Evolutionary conservation across 2,888 invertebrate species (phyloP).

Genomic region (Zele albiditarsus): DNA sequence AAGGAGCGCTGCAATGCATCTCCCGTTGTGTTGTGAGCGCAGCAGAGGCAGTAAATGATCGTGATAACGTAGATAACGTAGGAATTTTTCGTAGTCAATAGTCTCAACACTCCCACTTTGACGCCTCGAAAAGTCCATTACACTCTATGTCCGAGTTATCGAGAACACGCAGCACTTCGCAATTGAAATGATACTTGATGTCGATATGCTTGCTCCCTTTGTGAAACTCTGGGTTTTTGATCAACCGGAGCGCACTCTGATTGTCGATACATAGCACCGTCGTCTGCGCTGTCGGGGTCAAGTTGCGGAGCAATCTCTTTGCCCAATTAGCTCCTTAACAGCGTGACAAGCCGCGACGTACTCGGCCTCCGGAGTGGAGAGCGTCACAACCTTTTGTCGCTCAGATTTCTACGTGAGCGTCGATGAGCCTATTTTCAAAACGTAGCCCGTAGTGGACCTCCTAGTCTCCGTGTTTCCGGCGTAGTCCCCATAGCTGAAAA

Average conservation of each 20-base stretch:
- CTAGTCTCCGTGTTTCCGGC: conserved; percentile 47
- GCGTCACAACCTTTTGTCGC: conserved; percentile 47
- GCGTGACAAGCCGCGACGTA: conserved; percentile 49
- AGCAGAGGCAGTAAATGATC: no score
- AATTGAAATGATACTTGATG: conserved; percentile 37
- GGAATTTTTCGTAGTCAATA: no score
- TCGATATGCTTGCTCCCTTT: conserved; percentile 43
- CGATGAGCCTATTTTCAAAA: conserved; percentile 37
- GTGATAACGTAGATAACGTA: no score
- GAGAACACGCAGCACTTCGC: no score
- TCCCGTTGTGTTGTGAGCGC: no score
- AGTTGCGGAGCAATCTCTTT: conserved; percentile 37
- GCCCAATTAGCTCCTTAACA: conserved; percentile 37
- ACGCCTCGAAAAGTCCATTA: no score
- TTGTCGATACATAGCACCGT: conserved; percentile 31
- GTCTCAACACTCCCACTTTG: no score
- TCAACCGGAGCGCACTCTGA: conserved; percentile 37
- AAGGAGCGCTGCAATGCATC: no score
- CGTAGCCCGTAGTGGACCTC: conserved; percentile 46
- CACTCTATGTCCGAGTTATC: no score
- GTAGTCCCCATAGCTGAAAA: conserved; percentile 50
- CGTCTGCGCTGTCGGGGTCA: no score
- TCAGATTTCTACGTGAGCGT: conserved; percentile 49
- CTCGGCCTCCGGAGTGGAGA: conserved; percentile 50
- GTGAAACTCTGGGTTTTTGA: conserved; percentile 35